Conservation (phyloP, 1,140 invertebrate genomes). For the Zeugodacus cucurbitae region DNA sequence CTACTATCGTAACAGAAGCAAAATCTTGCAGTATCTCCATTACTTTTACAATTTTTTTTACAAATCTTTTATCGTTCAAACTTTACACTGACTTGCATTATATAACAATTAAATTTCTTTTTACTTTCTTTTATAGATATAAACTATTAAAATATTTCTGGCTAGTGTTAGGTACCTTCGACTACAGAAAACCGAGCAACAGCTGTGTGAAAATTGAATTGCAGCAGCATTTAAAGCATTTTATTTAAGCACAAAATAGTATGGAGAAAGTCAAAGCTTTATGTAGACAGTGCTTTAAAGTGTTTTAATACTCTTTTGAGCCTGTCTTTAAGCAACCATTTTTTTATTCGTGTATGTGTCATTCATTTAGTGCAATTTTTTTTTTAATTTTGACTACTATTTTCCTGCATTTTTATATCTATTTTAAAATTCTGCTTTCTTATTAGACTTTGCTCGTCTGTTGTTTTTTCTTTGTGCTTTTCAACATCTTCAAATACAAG, state of each 20-base stretch:
- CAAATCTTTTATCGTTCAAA: not conserved
- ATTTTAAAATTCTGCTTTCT: not conserved
- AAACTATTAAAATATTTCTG: not conserved
- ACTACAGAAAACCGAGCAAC: not conserved
- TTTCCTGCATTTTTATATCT: too few species aligned
- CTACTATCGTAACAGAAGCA: too few species aligned
- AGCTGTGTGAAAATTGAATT: slow-evolving; percentile 16
- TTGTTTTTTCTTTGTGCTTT: not conserved
- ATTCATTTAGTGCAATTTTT: not conserved
- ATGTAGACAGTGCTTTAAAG: too few species aligned
- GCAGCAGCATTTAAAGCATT: not conserved
- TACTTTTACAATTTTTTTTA: not conserved
- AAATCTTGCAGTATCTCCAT: too few species aligned
- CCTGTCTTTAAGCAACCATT: too few species aligned
- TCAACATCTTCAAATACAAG: not conserved
- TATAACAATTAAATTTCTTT: not conserved
- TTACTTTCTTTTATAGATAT: not conserved
- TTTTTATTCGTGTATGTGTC: too few species aligned
- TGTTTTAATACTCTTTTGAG: too few species aligned
- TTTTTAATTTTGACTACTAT: not conserved
- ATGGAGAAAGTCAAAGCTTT: not conserved
- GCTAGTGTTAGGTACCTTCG: slow-evolving; percentile 6
- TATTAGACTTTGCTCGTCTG: not conserved
- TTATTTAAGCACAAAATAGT: not conserved
- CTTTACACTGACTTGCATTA: not conserved